A percentile compares a stretch with the other conserved stretches of the same genome.
Conservation (phyloP, 35 echinoderm and acorn worm species). For the Patiria miniata region DNA sequence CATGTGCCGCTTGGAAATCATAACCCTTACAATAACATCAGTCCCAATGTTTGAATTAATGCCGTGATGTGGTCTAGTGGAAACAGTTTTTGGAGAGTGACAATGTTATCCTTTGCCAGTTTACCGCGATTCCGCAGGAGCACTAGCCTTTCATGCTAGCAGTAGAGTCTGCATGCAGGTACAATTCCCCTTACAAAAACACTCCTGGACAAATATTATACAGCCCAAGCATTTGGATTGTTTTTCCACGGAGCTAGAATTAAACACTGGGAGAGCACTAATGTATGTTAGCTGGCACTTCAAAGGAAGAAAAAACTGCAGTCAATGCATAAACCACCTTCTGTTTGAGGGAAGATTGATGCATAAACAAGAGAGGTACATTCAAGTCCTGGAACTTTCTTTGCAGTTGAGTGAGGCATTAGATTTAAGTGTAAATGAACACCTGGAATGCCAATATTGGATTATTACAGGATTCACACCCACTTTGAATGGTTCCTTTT, state of each 20-base stretch:
- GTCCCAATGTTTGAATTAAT: background rate
- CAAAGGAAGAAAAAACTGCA: no score
- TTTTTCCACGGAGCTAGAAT: slow-evolving; percentile 6
- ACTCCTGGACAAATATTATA: slow-evolving; percentile 1
- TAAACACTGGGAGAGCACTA: background rate
- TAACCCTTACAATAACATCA: slow-evolving; percentile 11
- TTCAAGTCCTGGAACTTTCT: background rate
- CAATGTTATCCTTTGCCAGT: no score
- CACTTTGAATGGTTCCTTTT: no score
- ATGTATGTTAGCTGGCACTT: background rate
- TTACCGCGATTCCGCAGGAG: no score
- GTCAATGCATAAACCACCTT: no score
- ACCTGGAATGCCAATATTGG: slow-evolving; percentile 15
- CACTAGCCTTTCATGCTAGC: no score
- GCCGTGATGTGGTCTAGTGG: no score
- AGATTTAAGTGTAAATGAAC: background rate
- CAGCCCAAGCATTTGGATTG: slow-evolving; percentile 7
- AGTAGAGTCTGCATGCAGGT: background rate
- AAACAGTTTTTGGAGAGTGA: no score
- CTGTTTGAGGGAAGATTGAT: background rate
- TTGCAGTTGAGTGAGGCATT: background rate
- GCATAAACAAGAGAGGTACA: background rate
- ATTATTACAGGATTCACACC: background rate
- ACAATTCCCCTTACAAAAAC: slow-evolving; percentile 3
- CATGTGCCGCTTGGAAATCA: background rate